Percentiles rank a stretch among this genome's conserved stretches.
Evolutionary conservation across 2,113 vertebrate genomes (phyloP).

Genomic region (Anas platyrhynchos): DNA sequence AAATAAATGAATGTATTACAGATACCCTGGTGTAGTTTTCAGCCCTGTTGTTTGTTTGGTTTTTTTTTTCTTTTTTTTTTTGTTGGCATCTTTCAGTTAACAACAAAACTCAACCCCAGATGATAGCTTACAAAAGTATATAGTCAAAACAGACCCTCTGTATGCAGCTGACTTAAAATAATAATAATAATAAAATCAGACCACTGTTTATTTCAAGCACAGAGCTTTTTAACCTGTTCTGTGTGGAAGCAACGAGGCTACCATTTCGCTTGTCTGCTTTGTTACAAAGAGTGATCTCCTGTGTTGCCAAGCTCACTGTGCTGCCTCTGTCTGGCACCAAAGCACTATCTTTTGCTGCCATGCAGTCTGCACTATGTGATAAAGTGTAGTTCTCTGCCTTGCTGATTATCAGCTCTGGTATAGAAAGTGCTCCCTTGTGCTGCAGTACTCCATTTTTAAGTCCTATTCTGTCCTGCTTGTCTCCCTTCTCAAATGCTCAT

Average conservation of each 20-base stretch:
- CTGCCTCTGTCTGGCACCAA: slow-evolving; percentile 59
- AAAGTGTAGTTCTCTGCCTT: slow-evolving; percentile 61
- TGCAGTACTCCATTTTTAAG: slow-evolving; percentile 24
- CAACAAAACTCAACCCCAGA: not conserved
- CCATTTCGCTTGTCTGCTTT: slow-evolving; percentile 33
- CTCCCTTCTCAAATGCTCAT: slow-evolving; percentile 38
- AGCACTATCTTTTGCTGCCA: slow-evolving; percentile 68
- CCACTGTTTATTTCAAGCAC: slow-evolving; percentile 57
- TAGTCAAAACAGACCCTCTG: slow-evolving; percentile 27
- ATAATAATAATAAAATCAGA: not conserved
- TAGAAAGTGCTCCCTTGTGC: slow-evolving; percentile 38
- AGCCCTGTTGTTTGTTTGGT: not conserved
- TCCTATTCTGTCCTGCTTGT: not conserved
- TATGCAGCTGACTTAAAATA: not conserved
- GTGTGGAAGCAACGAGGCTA: slow-evolving; percentile 24
- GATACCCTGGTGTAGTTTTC: not conserved
- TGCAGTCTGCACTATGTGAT: slow-evolving; percentile 68
- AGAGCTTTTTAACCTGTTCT: slow-evolving; percentile 57
- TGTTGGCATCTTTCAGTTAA: slow-evolving; percentile 15
- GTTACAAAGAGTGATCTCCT: slow-evolving; percentile 54
- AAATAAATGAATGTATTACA: not conserved
- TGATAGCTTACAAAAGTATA: slow-evolving; percentile 36
- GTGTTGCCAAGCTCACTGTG: slow-evolving; percentile 49
- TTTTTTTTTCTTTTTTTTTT: not conserved
- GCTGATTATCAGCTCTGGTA: slow-evolving; percentile 42